Conservation (phyloP, 2,113 vertebrate genomes). For the Tichodroma muraria region DNA sequence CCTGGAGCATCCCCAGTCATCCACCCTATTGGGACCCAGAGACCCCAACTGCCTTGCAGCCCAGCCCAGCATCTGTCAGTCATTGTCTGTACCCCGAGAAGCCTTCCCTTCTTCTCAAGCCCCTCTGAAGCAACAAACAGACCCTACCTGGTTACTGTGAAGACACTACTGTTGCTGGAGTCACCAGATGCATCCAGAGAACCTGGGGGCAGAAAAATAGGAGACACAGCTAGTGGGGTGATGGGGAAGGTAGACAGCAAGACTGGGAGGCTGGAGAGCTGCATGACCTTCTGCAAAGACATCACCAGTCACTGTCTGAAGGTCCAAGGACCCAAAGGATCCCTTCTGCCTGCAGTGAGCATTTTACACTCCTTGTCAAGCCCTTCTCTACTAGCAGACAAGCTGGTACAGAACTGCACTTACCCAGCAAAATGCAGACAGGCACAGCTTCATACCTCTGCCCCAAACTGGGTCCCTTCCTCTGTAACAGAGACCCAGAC, state of each 20-base stretch:
- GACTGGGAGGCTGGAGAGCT: background rate
- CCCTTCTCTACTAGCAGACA: background rate
- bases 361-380: background rate
- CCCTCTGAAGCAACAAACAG: background rate
- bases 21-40: background rate
- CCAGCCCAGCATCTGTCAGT: background rate
- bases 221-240: background rate
- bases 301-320: background rate
- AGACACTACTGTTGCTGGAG: conserved; percentile 77
- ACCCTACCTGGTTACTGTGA: conserved; percentile 73
- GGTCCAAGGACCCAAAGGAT: background rate
- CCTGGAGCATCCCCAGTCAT: background rate
- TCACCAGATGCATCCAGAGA: conserved; percentile 77
- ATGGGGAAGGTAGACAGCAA: background rate
- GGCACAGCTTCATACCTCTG: background rate
- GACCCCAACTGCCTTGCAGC: background rate
- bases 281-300: background rate
- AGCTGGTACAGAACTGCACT: background rate
- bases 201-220: conserved; percentile 42
- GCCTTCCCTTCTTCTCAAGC: background rate
- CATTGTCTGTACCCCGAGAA: rapidly evolving
- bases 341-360: background rate
- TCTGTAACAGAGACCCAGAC: background rate
- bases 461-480: background rate
- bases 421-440: background rate